Evolutionary conservation across 92 coral and sea anemone genomes (phyloP), one percentile per base, ranked within the genome.

Genomic region (Paragorgia papillata): DNA sequence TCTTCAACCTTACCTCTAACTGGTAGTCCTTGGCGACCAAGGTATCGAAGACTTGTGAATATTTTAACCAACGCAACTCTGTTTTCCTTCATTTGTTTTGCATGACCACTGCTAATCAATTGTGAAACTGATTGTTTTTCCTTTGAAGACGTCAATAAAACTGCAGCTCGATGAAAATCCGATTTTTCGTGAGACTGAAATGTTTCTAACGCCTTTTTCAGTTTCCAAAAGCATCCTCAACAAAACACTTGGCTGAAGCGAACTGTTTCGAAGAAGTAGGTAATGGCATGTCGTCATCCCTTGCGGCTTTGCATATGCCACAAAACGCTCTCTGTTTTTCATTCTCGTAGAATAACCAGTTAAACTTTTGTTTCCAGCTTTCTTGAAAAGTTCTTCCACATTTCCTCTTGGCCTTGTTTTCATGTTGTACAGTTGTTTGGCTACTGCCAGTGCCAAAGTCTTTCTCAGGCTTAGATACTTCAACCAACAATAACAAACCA

Each of bases 201-300:
- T 68, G 44, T 85, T 84, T 80, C 85, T 49, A 85, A 44, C 54
- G 78, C 69, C 62, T 85, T 85, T 80, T 85, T 85, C 79, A 74
- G 79, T 85, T 80, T 44, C 78, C 81, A 73, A 82, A 82, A 62
- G 81, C 86, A 49, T 69, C 54, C 39, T 69, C 75, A 46, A 69
- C 75, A 69, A 69, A 69, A 49, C 58, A 69, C 30, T 50, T 69
- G 75, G 22, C 59, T 24, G 60, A 69, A 46, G 24, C 31, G 54
- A 46, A 22, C 41, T 69, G 75, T 13, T 21, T 69, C 49, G 57
- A 48, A 15, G 75, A 69, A 69, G 75, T 69, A 50, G 75, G 75
- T 26, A 69, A 69, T 69, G 58, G 75, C 75, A 69, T 69, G 17
- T 32, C 43, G 17, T 46, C 60, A 27, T 46, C 75, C 41, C 75